phyloP scores from a whole-genome alignment of 1,140 invertebrate species.

The Panagrolaimus sp. region DNA sequence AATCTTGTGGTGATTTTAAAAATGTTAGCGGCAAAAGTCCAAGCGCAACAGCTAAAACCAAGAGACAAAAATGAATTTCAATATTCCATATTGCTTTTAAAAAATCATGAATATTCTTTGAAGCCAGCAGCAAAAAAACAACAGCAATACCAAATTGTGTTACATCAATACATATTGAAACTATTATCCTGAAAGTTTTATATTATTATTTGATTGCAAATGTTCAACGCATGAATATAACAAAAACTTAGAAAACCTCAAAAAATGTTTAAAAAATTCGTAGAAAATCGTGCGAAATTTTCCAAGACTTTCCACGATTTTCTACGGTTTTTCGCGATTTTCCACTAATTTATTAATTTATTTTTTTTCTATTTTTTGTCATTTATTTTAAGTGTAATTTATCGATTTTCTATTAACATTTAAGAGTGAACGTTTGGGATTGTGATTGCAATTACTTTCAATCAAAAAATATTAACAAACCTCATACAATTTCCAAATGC shows the following conservation, averaged over 20 bases:
- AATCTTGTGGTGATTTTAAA: constrained; percentile 70
- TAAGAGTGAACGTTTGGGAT: too few species aligned
- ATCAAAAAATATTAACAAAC: neutral
- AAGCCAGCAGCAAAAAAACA: constrained; percentile 69
- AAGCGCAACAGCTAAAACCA: constrained; percentile 66
- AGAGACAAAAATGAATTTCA: constrained; percentile 63
- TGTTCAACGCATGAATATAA: too few species aligned
- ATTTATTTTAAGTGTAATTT: too few species aligned
- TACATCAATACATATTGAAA: constrained; percentile 64
- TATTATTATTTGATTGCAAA: too few species aligned
- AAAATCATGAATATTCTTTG: constrained; percentile 62
- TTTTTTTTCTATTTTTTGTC: too few species aligned
- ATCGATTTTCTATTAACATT: too few species aligned
- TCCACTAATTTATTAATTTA: too few species aligned
- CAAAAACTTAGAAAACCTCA: too few species aligned
- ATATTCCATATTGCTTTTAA: constrained; percentile 63
- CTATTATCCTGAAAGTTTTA: constrained; percentile 53
- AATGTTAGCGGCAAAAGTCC: constrained; percentile 66
- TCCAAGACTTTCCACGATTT: too few species aligned
- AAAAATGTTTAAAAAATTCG: too few species aligned
- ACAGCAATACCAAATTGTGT: constrained; percentile 68
- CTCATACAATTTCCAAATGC: neutral
- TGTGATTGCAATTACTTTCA: neutral
- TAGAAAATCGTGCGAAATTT: too few species aligned
- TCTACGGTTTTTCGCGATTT: too few species aligned